phyloP scores from a whole-genome alignment of 2,113 vertebrate genomes.

The Chlorodrepanis virens region DNA sequence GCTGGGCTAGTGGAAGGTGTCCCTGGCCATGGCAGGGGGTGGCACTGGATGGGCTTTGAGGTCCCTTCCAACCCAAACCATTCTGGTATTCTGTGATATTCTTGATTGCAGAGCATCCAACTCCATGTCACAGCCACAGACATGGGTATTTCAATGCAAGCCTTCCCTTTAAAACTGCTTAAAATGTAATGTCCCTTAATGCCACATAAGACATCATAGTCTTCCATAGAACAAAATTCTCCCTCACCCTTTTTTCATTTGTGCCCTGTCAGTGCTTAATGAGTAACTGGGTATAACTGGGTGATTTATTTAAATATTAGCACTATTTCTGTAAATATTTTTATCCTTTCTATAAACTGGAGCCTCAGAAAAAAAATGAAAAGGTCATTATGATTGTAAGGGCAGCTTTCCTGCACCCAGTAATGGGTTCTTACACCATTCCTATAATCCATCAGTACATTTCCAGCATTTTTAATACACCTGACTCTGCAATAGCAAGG shows the following conservation, averaged over 20 bases:
- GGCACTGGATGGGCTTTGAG: neutral
- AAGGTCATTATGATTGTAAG: neutral
- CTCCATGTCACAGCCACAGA: neutral
- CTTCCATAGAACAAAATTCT: neutral
- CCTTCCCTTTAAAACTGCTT: neutral
- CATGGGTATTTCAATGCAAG: neutral
- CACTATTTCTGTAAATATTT: neutral
- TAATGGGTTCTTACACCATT: accelerated
- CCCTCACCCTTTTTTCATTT: neutral
- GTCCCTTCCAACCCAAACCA: neutral
- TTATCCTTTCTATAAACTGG: neutral
- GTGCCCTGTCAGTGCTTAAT: neutral
- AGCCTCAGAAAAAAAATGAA: neutral
- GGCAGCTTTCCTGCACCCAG: neutral
- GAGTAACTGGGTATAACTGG: neutral
- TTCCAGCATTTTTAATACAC: neutral
- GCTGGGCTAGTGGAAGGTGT: neutral
- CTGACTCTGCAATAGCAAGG: neutral
- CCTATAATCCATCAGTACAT: neutral
- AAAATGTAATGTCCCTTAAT: neutral
- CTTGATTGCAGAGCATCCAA: neutral
- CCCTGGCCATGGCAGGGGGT: neutral
- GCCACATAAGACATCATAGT: neutral
- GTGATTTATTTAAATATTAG: neutral
- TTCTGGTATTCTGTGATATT: neutral